phyloP scores from a whole-genome alignment of 2,888 invertebrate genomes.

The Pemphredon lugubris region DNA sequence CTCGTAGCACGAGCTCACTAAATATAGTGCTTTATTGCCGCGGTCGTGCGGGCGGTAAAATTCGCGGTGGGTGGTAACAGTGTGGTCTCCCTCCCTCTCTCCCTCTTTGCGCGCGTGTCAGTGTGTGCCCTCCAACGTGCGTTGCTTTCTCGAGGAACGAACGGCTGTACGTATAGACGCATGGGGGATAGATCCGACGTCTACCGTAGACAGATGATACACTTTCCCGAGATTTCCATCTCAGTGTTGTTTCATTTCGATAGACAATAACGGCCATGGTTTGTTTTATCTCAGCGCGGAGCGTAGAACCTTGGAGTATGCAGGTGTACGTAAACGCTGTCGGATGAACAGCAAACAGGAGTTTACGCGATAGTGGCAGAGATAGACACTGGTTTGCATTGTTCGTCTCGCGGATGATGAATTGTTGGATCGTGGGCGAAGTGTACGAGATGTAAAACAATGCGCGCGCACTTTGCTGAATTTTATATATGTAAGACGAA shows the following conservation, averaged over 20 bases:
- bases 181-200: conserved; percentile 2
- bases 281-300: conserved; percentile 1
- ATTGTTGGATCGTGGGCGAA: too few species aligned
- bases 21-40: conserved; percentile 55
- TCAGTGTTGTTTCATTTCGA: conserved; percentile 40
- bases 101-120: not conserved
- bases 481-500: too few species aligned
- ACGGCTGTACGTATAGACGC: conserved; percentile 13
- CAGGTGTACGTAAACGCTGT: not conserved
- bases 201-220: conserved; percentile 38
- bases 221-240: conserved; percentile 43
- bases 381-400: conserved; percentile 1
- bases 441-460: too few species aligned
- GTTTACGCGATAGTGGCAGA: not conserved
- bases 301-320: conserved; percentile 1
- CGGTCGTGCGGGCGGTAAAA: conserved; percentile 46
- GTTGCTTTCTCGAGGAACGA: conserved; percentile 43
- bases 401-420: conserved; percentile 2
- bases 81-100: too few species aligned
- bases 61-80: conserved; percentile 49
- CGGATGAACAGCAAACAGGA: conserved; percentile 23
- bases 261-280: conserved; percentile 44
- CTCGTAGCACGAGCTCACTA: conserved; percentile 38
- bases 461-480: too few species aligned
- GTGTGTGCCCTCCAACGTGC: conserved; percentile 4